Base-by-base conservation (phyloP, 2,888 invertebrate species). In the Drosophila eohydei region DNA sequence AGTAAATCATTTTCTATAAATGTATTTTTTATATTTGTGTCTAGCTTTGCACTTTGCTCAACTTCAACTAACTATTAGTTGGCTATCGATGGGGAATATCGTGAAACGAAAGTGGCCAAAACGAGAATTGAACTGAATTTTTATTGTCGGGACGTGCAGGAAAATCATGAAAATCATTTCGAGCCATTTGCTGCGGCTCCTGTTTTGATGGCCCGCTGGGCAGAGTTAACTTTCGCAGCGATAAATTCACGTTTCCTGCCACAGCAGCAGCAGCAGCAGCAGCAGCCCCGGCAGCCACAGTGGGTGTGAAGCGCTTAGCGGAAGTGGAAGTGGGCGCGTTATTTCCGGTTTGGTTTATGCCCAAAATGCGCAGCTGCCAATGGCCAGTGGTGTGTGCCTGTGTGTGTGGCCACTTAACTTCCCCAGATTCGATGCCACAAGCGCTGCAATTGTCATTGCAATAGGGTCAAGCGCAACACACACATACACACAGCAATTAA, bases 231-330 rank as follows among this genome's bases (percentile, higher is more conserved):
- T 83, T 78, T 83, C 56, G 71, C 74, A 68, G 63, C 86, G 66
- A 86, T 86, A 86, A 89, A 86, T 86, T 88, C 73, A 89, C 83
- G 79, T 83, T 86, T 86, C 86, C 89, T 88, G 82, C 74, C 58
- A 57, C 62, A 61, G 12, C 51, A 58, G 36, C 59, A 62, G 56
- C 62, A 43, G 44, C 66, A 58, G 52, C 60, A 46, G 44, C 66
- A 66, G 14, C 41, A 46, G 28, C 58, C 32, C 9, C 48, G 16
- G 14, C 51, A 28, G 32, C 54, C n/a, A 59, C 43, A 68, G 70
- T 76, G 75, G 72, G 89, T 84, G 82, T 84, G 79, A 64, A 71
- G 52, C 61, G 32, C 28, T 82, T 81, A 69, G 70, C 89, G 77
- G 77, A 78, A 80, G 80, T 77, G 82, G 82, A 73, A 81, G 80